phyloP scores from a whole-genome alignment of 1,140 invertebrate species.

The Bombus pascuorum region DNA sequence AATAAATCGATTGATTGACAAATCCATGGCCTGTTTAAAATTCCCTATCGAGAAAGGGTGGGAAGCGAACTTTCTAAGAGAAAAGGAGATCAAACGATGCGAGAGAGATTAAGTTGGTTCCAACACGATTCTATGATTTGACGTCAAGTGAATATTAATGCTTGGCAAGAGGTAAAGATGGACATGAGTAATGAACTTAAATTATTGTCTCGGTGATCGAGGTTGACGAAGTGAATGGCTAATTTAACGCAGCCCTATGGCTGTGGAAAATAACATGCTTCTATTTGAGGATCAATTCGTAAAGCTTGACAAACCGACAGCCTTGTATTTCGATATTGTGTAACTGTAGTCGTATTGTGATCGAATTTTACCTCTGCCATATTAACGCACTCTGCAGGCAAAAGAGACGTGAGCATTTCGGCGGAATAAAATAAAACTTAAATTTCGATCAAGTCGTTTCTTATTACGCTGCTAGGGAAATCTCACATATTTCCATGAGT shows the following conservation, averaged over 20 bases:
- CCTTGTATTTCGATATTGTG: not conserved
- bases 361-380: not conserved
- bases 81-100: not conserved
- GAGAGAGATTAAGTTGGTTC: not conserved
- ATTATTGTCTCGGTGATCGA: not conserved
- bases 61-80: conserved; percentile 6
- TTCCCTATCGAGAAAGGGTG: not conserved
- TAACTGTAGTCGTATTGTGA: not conserved
- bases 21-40: not conserved
- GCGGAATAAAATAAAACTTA: not conserved
- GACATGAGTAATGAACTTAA: not conserved
- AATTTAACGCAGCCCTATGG: not conserved
- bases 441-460: not conserved
- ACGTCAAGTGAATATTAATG: not conserved
- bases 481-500: not conserved
- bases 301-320: not conserved
- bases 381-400: not conserved
- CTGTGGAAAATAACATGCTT: conserved; percentile 7
- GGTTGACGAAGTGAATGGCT: not conserved
- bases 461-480: not conserved
- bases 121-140: not conserved
- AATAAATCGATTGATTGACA: not conserved
- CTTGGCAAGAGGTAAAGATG: not conserved
- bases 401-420: not conserved
- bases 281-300: not conserved